Evolutionary conservation across 2,888 invertebrate species (phyloP).

Genomic region (Phortica magna): DNA sequence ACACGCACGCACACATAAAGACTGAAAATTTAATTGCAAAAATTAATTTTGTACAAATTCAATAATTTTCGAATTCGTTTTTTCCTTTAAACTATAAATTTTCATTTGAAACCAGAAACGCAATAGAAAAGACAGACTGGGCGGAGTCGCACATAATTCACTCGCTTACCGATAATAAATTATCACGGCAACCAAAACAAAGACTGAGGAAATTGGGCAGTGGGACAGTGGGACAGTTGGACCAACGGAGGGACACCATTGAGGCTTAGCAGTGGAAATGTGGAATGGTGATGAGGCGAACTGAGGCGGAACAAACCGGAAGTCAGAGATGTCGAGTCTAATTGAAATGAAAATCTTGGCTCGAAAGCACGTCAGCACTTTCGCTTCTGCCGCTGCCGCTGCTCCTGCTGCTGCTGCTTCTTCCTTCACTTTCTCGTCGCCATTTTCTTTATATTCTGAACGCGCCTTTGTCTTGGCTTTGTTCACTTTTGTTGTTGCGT

Average conservation of each 20-base stretch:
- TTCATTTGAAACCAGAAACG: constrained; percentile 17
- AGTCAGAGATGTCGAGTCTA: constrained; percentile 22
- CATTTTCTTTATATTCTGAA: not conserved
- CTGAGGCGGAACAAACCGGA: constrained; percentile 17
- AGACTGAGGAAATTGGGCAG: not conserved
- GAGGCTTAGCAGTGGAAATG: not conserved
- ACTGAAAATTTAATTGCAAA: too few species aligned
- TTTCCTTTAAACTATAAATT: constrained; percentile 18
- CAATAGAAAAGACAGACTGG: constrained; percentile 11
- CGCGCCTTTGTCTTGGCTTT: not conserved
- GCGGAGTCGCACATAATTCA: constrained; percentile 29
- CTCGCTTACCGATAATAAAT: constrained; percentile 29
- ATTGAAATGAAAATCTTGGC: constrained; percentile 28
- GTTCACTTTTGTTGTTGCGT: not conserved
- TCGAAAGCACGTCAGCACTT: constrained; percentile 14
- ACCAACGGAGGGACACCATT: not conserved
- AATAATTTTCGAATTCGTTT: constrained; percentile 21
- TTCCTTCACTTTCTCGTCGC: not conserved
- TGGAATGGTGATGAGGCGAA: not conserved
- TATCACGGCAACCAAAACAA: not conserved
- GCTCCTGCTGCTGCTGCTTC: not conserved
- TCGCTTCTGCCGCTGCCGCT: not conserved
- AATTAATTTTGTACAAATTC: constrained; percentile 27
- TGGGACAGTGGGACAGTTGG: not conserved
- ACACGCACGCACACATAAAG: too few species aligned